A percentile compares a stretch with the other conserved stretches of the same genome.
These are phyloP conservation scores for Romanogobio albipinnatus DNA, from an alignment of 2,113 vertebrate species.

Conservation along the genomic window DNA sequence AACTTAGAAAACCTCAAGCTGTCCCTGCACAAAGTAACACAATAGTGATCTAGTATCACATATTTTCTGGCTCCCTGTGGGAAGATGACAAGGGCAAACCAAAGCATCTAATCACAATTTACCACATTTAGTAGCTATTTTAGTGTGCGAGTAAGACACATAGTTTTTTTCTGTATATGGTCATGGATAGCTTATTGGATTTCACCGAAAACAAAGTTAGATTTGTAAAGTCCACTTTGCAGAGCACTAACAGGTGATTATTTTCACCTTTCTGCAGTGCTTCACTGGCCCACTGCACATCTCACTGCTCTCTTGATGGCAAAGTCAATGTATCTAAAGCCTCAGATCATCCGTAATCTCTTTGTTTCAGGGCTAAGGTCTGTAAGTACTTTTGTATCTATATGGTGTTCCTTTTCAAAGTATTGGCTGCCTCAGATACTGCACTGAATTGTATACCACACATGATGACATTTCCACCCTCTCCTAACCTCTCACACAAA, in stretches of 20 bases:
- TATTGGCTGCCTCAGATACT: not conserved
- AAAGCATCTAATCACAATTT: not conserved
- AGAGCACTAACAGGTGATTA: constrained; percentile 6
- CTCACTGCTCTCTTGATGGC: constrained; percentile 46
- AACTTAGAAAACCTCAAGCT: too few species aligned
- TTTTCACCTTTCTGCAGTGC: constrained; percentile 33
- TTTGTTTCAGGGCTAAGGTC: constrained; percentile 21
- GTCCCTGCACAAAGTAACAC: not conserved
- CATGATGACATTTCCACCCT: constrained; percentile 9
- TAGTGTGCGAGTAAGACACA: not conserved
- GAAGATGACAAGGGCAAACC: not conserved
- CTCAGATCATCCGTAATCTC: constrained; percentile 44
- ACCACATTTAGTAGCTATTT: not conserved
- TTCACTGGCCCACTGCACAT: constrained; percentile 41
- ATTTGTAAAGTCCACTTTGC: constrained; percentile 16
- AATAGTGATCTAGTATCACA: not conserved
- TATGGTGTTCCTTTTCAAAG: constrained; percentile 1
- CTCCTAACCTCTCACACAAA: constrained; percentile 39
- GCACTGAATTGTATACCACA: not conserved
- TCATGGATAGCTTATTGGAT: not conserved
- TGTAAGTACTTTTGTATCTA: constrained; percentile 39
- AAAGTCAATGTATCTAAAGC: constrained; percentile 52
- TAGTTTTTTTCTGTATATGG: not conserved
- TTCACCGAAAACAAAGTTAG: not conserved
- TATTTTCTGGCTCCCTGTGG: not conserved